Evolutionary conservation across 2,113 vertebrate genomes (phyloP).

Genomic region (Cyprinus carpio): DNA sequence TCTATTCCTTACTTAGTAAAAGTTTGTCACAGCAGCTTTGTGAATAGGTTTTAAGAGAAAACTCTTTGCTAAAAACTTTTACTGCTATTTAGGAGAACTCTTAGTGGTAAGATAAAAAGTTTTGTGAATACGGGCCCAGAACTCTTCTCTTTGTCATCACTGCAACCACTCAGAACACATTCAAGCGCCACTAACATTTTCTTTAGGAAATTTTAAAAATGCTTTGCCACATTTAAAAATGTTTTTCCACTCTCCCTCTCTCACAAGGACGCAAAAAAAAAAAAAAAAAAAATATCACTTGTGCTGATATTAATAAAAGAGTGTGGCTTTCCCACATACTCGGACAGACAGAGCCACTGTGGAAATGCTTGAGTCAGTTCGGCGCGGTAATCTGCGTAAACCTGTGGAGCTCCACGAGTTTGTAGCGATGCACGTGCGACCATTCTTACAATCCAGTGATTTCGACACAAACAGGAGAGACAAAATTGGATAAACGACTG

Average conservation of each 20-base stretch:
- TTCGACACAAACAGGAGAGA: not conserved
- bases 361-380: not conserved
- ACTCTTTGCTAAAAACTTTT: no score
- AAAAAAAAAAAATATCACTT: not conserved
- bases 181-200: not conserved
- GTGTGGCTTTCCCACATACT: no score
- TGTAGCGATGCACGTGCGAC: conserved; percentile 1
- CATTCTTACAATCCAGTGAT: not conserved
- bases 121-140: no score
- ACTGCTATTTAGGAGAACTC: no score
- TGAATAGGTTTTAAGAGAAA: no score
- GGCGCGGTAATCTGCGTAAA: not conserved
- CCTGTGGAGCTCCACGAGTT: not conserved
- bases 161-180: not conserved
- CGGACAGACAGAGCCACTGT: no score
- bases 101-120: no score
- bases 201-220: not conserved
- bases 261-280: not conserved
- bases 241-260: not conserved
- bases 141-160: not conserved
- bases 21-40: no score
- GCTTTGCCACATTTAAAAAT: no score
- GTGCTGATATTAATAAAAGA: not conserved
- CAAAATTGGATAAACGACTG: not conserved
- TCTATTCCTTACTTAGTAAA: no score